A percentile compares a stretch with the other conserved stretches of the same genome.
Conservation (phyloP, 2,113 vertebrate genomes). For the Gymnogyps californianus region DNA sequence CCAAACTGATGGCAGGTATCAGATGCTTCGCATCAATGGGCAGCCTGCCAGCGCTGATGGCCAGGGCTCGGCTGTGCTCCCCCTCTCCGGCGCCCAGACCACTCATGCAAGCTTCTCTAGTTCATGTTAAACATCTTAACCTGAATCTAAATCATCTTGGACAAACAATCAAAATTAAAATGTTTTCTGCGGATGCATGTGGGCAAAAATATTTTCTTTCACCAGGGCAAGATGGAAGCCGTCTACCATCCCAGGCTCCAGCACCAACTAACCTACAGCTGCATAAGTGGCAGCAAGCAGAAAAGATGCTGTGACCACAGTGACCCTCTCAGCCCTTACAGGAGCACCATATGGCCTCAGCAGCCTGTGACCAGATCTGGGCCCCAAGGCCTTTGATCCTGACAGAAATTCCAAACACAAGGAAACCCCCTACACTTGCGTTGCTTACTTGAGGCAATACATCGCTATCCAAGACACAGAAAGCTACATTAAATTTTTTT, state of each 20-base stretch:
- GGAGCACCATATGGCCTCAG: not conserved
- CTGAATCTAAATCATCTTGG: not conserved
- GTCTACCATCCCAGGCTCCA: not conserved
- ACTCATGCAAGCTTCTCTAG: not conserved
- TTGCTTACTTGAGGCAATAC: not conserved
- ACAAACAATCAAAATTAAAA: not conserved
- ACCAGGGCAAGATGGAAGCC: not conserved
- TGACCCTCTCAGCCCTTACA: rapidly evolving
- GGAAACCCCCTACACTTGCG: not conserved
- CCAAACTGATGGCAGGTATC: not conserved
- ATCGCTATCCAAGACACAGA: not conserved
- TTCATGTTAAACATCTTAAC: not conserved
- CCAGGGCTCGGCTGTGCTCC: not conserved
- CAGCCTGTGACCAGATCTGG: not conserved
- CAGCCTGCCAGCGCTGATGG: not conserved
- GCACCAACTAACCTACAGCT: not conserved
- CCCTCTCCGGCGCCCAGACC: not conserved
- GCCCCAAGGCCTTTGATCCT: not conserved
- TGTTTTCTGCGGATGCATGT: not conserved
- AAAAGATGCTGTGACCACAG: not conserved
- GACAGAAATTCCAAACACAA: not conserved
- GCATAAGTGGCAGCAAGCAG: not conserved
- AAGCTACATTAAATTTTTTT: not conserved
- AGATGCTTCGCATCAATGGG: not conserved
- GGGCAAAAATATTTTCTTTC: not conserved